These are phyloP conservation scores for Holacanthella duospinosa DNA, from an alignment of 2,888 invertebrate genomes.

Conservation along the genomic window DNA sequence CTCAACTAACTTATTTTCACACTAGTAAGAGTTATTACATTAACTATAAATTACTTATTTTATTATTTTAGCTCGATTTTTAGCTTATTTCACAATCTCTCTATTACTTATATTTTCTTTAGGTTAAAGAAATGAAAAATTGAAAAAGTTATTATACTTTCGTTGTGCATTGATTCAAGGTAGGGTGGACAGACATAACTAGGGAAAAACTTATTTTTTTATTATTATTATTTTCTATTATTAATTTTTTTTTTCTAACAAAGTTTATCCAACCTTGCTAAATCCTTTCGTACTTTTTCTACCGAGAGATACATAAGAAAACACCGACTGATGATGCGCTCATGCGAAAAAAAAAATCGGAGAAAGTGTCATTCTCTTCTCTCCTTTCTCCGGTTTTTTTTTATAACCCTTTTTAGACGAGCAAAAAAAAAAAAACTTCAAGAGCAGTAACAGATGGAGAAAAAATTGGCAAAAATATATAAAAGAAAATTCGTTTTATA, in stretches of 20 bases:
- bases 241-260: not conserved
- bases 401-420: not conserved
- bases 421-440: not conserved
- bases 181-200: not conserved
- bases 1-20: too few relatives aligned
- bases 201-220: not conserved
- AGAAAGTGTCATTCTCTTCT: not conserved
- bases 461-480: not conserved
- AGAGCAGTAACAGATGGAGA: not conserved
- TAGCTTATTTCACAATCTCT: too few relatives aligned
- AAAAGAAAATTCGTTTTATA: not conserved
- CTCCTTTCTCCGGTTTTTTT: not conserved
- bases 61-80: too few relatives aligned
- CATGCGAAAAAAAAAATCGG: not conserved
- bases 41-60: too few relatives aligned
- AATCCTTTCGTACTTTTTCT: too few relatives aligned
- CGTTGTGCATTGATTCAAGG: too few relatives aligned
- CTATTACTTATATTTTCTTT: too few relatives aligned
- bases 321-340: not conserved
- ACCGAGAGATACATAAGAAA: not conserved
- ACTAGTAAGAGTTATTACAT: too few relatives aligned
- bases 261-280: not conserved
- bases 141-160: not conserved
- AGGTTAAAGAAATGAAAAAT: not conserved
- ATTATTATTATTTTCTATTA: not conserved